Evolutionary conservation across 2,113 vertebrate species (phyloP).

Genomic region (Varanus komodoensis): DNA sequence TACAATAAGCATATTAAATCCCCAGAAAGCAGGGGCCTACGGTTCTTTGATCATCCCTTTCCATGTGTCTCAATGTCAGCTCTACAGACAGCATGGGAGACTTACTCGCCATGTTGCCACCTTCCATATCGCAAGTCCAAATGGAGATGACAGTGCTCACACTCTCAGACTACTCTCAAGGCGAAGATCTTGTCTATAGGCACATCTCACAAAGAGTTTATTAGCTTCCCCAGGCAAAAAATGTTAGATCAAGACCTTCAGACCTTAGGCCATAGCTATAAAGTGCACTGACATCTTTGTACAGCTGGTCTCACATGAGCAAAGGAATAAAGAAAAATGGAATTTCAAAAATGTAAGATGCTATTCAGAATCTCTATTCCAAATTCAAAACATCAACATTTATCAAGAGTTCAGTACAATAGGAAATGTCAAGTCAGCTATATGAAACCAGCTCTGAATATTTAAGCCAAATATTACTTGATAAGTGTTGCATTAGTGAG

Average conservation of each 20-base stretch:
- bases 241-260: conserved; percentile 26
- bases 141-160: not conserved
- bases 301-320: not conserved
- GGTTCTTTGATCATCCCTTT: not conserved
- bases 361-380: conserved; percentile 2
- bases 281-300: not conserved
- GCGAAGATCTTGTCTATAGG: not conserved
- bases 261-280: conserved; percentile 8
- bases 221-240: conserved; percentile 44
- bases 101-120: not conserved
- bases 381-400: not conserved
- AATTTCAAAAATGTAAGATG: not conserved
- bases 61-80: not conserved
- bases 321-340: not conserved
- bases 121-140: not conserved
- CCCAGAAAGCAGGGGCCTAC: not conserved
- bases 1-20: not conserved
- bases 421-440: not conserved
- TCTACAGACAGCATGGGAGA: not conserved
- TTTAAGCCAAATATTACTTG: conserved; percentile 3
- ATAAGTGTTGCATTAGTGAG: not conserved
- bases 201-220: conserved; percentile 16
- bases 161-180: not conserved
- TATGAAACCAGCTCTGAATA: not conserved
- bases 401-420: not conserved